Percentiles rank a stretch among this genome's conserved stretches.
phyloP scores from a whole-genome alignment of 2,888 invertebrate species.

The Caenorhabditis uteleia region DNA sequence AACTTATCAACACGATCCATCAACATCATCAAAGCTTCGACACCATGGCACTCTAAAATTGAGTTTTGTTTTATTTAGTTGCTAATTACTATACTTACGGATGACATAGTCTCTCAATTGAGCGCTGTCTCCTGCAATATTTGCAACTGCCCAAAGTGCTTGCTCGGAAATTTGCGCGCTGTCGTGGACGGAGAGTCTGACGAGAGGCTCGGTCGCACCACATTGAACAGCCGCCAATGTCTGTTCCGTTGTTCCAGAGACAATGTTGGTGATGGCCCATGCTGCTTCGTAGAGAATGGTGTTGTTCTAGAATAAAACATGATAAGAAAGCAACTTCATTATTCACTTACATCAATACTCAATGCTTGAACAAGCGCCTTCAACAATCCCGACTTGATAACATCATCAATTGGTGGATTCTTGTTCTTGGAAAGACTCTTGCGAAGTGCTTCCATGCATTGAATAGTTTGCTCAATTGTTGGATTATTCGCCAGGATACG shows the following conservation, averaged over 20 bases:
- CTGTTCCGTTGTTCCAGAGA: conserved; percentile 89
- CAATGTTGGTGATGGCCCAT: conserved; percentile 89
- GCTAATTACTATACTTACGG: conserved; percentile 70
- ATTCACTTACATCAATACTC: conserved; percentile 48
- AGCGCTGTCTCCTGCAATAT: conserved; percentile 83
- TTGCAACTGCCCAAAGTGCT: conserved; percentile 84
- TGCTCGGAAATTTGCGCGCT: conserved; percentile 82
- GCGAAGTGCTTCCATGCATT: conserved; percentile 72
- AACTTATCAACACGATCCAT: conserved; percentile 75
- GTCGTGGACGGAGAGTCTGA: conserved; percentile 78
- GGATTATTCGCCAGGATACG: conserved; percentile 52
- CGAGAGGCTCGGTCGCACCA: conserved; percentile 84
- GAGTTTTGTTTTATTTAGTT: neutral
- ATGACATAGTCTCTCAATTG: conserved; percentile 84
- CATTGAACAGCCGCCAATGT: conserved; percentile 78
- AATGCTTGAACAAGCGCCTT: conserved; percentile 83
- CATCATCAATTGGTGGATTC: conserved; percentile 86
- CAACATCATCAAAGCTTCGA: conserved; percentile 82
- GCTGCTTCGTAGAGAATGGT: conserved; percentile 86
- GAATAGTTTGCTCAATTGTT: conserved; percentile 48
- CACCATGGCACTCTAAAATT: conserved; percentile 79
- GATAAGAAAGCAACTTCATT: too few relatives aligned
- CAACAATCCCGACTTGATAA: conserved; percentile 85
- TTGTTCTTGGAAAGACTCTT: conserved; percentile 86
- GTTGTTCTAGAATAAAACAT: conserved; percentile 58